phyloP scores from a whole-genome alignment of 1,140 invertebrate genomes.

The Polypedilum pembai region DNA sequence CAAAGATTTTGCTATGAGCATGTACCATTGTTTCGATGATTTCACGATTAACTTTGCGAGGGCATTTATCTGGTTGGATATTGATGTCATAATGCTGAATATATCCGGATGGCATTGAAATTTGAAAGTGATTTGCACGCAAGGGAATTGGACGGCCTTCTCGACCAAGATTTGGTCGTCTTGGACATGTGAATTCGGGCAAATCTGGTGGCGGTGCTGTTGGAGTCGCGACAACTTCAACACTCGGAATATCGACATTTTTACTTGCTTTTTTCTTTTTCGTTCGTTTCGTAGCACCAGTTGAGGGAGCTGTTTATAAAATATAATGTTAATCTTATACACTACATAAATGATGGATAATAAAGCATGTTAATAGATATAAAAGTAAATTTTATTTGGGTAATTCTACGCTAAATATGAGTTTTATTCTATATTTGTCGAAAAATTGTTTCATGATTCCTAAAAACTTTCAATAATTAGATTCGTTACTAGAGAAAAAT shows the following conservation, averaged over 20 bases:
- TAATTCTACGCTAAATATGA: no score
- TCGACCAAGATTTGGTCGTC: slow-evolving; percentile 83
- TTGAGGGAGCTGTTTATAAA: slow-evolving; percentile 32
- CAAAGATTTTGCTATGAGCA: slow-evolving; percentile 96
- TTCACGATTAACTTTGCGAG: slow-evolving; percentile 95
- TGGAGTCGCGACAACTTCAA: slow-evolving; percentile 42
- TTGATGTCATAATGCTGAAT: slow-evolving; percentile 99
- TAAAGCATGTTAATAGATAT: not conserved
- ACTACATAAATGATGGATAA: not conserved
- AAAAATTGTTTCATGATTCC: no score
- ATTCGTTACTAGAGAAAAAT: no score
- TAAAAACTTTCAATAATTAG: no score
- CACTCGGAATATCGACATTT: slow-evolving; percentile 36
- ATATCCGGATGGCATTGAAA: slow-evolving; percentile 96
- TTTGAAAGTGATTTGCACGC: slow-evolving; percentile 98
- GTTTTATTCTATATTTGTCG: no score
- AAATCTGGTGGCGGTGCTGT: slow-evolving; percentile 51
- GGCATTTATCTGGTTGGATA: slow-evolving; percentile 99
- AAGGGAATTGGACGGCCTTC: slow-evolving; percentile 93
- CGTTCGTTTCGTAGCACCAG: slow-evolving; percentile 35
- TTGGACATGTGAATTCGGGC: slow-evolving; percentile 75
- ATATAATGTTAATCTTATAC: not conserved
- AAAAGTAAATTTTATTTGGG: no score
- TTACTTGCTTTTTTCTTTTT: slow-evolving; percentile 42
- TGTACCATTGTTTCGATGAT: slow-evolving; percentile 99